Evolutionary conservation across 2,797 vertebrate species (phyloP), one percentile per base, ranked within the genome.

Genomic region (Chromobotia macracanthus): DNA sequence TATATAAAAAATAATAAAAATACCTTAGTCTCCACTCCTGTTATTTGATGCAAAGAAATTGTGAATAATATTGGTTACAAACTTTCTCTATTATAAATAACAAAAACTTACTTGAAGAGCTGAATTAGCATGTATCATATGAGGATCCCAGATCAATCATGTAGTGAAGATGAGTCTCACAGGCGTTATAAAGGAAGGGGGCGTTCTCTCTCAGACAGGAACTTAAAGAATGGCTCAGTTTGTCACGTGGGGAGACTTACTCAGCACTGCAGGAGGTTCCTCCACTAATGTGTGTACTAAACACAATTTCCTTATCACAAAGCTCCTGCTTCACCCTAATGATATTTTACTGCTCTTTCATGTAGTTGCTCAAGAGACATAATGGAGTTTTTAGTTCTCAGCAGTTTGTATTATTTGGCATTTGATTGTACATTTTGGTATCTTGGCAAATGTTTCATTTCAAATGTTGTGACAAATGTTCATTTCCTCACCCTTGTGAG

Each of bases 201-300:
- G 55, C 11, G 21, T 56, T 21, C 11, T 11, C 55, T 4, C 9
- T 56, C 8, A 21, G 19, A 56, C 55, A 56, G 55, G 55, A 56
- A 56, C 19, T 56, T n/a, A 23, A 23, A 23, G 46, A 28, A 41
- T 1, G 5, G 13, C 2, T 61, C n/a, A 31, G 41, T 18, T 46
- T 38, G 61, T 46, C 23, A 61, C 28, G 65, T 82, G 81, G 81
- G 75, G 61, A 60, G 60, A 73, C 64, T 61, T 69, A 28, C 60
- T 61, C 15, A 72, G 23, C 48, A 78, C 63, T 13, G 7, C 65
- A 50, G 53, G 61, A 75, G 66, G 38, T 35, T 70, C 70, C 10
- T 48, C 60, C 38, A 73, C 31, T 35, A 0, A 76, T n/a, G 16
- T 50, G 13, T 41, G 58, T 41, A 53, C 3, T 31, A 58, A 8